A percentile compares a stretch with the other conserved stretches of the same genome.
Evolutionary conservation across 1,140 invertebrate species (phyloP).

Genomic region (Camponotus floridanus): DNA sequence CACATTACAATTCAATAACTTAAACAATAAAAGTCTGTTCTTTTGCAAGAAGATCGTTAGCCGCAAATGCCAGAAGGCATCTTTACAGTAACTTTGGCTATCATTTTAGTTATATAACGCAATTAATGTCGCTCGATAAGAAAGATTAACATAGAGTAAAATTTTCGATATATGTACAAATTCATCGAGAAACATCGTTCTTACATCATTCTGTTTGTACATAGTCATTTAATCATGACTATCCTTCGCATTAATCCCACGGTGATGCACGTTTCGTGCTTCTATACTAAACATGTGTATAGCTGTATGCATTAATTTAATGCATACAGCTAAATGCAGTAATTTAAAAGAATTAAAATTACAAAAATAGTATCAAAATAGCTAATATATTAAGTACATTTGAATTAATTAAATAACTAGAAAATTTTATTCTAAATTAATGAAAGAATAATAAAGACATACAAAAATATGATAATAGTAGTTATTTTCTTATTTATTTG

Average conservation of each 20-base stretch:
- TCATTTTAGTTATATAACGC: background rate
- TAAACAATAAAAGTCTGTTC: constrained; percentile 43
- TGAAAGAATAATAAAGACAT: background rate
- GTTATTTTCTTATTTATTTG: background rate
- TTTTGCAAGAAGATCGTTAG: constrained; percentile 32
- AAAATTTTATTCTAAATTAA: background rate
- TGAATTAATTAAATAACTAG: background rate
- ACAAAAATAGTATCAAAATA: background rate
- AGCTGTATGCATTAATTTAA: constrained; percentile 14
- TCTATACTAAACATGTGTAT: background rate
- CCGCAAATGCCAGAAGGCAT: background rate
- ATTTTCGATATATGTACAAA: background rate
- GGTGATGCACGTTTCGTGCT: background rate
- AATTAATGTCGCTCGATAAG: constrained; percentile 27
- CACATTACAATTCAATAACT: constrained; percentile 2
- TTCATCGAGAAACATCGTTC: constrained; percentile 22
- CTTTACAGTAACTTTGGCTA: background rate
- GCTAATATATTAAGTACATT: background rate
- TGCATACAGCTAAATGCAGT: too few relatives aligned
- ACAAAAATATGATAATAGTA: background rate
- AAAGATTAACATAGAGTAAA: constrained; percentile 34
- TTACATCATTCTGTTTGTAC: constrained; percentile 44
- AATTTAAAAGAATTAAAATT: constrained; percentile 8
- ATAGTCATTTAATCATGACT: background rate
- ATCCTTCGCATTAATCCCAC: constrained; percentile 8